Conservation (phyloP, 2,888 invertebrate species). For the Ctenicera cuprea region DNA sequence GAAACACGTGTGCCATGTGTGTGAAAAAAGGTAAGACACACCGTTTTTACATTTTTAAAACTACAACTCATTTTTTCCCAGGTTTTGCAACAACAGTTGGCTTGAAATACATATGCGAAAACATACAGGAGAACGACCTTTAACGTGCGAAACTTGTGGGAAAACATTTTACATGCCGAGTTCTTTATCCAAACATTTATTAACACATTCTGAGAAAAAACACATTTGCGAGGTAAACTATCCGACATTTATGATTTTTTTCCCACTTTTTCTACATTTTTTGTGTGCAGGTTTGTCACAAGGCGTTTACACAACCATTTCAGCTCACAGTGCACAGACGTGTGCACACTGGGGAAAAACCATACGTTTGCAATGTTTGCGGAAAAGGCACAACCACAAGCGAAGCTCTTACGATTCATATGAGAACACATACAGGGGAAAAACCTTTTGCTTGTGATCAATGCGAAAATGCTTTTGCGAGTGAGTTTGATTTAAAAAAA, state of each 20-base stretch:
- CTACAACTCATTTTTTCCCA: neutral
- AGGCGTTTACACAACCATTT: constrained; percentile 57
- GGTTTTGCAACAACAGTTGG: constrained; percentile 53
- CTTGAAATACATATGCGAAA: constrained; percentile 49
- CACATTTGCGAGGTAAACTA: constrained; percentile 44
- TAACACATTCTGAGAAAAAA: constrained; percentile 48
- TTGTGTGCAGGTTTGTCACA: constrained; percentile 35
- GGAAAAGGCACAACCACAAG: constrained; percentile 51
- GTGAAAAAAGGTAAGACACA: constrained; percentile 40
- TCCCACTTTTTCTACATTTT: neutral
- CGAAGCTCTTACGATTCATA: constrained; percentile 40
- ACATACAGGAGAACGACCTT: constrained; percentile 49
- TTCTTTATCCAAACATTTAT: constrained; percentile 48
- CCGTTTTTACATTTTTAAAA: neutral
- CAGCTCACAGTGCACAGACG: constrained; percentile 56
- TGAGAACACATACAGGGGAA: constrained; percentile 44
- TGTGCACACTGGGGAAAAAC: constrained; percentile 59
- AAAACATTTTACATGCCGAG: constrained; percentile 53
- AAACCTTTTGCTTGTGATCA: constrained; percentile 49
- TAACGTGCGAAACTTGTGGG: constrained; percentile 51
- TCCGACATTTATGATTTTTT: no score
- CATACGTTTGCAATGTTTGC: constrained; percentile 55
- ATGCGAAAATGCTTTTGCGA: constrained; percentile 51
- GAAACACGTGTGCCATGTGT: constrained; percentile 45
- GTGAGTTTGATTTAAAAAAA: constrained; percentile 26